Conservation (phyloP, 64 coral and sea anemone genomes). For the Stylophora pistillata region DNA sequence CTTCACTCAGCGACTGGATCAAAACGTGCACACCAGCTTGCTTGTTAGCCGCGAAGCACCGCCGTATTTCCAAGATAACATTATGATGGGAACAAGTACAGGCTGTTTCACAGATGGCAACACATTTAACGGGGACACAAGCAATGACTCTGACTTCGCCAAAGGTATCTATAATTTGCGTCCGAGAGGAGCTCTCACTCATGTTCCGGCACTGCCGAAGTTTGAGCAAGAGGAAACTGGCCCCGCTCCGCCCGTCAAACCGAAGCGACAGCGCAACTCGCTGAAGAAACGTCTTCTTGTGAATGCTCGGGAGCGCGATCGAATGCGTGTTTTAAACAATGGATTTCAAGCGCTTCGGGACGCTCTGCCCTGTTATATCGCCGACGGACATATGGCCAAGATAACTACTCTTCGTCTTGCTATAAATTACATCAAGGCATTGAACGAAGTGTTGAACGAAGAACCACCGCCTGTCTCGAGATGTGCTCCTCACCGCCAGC, state of each 20-base stretch:
- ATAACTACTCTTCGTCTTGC: slow-evolving; percentile 94
- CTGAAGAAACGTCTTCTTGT: slow-evolving; percentile 95
- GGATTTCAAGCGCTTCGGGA: slow-evolving; percentile 91
- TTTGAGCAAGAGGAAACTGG: slow-evolving; percentile 50
- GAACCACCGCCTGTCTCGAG: background rate
- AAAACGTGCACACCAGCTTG: slow-evolving; percentile 34
- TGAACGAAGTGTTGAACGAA: slow-evolving; percentile 92
- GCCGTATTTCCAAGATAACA: slow-evolving; percentile 67
- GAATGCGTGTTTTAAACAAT: slow-evolving; percentile 93
- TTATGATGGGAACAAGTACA: slow-evolving; percentile 55
- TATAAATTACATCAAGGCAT: slow-evolving; percentile 98
- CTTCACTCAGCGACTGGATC: background rate
- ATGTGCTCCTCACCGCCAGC: background rate
- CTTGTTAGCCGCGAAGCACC: slow-evolving; percentile 11
- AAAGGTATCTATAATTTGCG: slow-evolving; percentile 95
- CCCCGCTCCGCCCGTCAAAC: slow-evolving; percentile 45
- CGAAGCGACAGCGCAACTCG: slow-evolving; percentile 87
- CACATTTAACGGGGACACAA: slow-evolving; percentile 2
- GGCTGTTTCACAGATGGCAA: slow-evolving; percentile 71
- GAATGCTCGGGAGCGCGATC: slow-evolving; percentile 90
- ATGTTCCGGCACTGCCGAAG: slow-evolving; percentile 45
- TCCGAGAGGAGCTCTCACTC: slow-evolving; percentile 52
- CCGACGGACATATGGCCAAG: slow-evolving; percentile 99
- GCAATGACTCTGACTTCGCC: slow-evolving; percentile 76
- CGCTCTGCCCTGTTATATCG: slow-evolving; percentile 96